phyloP scores from a whole-genome alignment of 2,888 invertebrate species.

The Entomobrya proxima region DNA sequence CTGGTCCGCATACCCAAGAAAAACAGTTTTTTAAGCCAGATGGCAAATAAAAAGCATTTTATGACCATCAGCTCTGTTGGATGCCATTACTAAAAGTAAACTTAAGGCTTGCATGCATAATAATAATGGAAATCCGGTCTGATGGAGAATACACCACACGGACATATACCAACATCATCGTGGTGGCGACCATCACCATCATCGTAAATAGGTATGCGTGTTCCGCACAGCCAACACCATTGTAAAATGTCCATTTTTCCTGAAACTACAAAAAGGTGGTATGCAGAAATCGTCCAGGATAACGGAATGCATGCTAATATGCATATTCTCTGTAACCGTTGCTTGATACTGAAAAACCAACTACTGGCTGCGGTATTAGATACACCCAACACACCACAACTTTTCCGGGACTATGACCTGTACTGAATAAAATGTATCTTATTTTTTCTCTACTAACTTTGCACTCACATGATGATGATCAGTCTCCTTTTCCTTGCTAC shows the following conservation, averaged over 20 bases:
- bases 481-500: not conserved
- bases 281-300: too few relatives aligned
- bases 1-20: not conserved
- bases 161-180: not conserved
- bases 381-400: not conserved
- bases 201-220: not conserved
- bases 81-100: slow-evolving; percentile 49
- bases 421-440: not conserved
- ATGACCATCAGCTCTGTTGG: slow-evolving; percentile 59
- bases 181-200: not conserved
- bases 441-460: slow-evolving; percentile 2
- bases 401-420: not conserved
- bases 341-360: too few relatives aligned
- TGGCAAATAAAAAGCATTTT: slow-evolving; percentile 60
- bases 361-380: not conserved
- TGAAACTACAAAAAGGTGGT: too few relatives aligned
- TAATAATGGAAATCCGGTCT: slow-evolving; percentile 56
- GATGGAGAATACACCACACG: not conserved
- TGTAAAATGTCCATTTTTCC: too few relatives aligned
- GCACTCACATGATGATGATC: not conserved
- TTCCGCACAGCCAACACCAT: too few relatives aligned
- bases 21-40: slow-evolving; percentile 39
- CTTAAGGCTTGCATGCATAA: slow-evolving; percentile 57
- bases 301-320: too few relatives aligned
- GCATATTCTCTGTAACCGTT: too few relatives aligned